Evolutionary conservation across 2,888 invertebrate genomes (phyloP).

Genomic region (Diaphora mendica): DNA sequence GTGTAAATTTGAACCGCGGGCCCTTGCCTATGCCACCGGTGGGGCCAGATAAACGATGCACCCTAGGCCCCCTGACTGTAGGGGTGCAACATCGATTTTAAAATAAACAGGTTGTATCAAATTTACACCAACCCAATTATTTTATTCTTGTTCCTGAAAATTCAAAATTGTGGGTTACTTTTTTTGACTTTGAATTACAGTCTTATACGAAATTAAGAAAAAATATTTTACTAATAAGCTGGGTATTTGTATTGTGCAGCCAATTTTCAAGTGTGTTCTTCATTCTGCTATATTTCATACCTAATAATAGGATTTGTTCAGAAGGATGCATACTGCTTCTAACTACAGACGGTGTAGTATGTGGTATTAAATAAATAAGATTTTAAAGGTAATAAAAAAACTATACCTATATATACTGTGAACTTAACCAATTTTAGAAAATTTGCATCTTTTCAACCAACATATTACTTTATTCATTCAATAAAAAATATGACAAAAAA

Average conservation of each 20-base stretch:
- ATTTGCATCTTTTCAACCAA: background rate
- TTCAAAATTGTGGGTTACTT: background rate
- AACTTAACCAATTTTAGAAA: background rate
- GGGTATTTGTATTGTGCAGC: too few species aligned
- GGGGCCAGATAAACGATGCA: slow-evolving; percentile 70
- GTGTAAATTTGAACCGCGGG: slow-evolving; percentile 75
- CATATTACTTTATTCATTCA: background rate
- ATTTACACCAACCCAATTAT: slow-evolving; percentile 6
- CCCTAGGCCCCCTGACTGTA: slow-evolving; percentile 63
- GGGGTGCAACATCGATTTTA: slow-evolving; percentile 48
- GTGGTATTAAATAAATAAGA: too few species aligned
- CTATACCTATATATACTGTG: background rate
- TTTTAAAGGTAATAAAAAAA: background rate
- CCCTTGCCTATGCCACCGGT: slow-evolving; percentile 48
- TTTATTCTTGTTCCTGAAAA: background rate
- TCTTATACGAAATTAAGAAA: background rate
- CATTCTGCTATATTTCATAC: too few species aligned
- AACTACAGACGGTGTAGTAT: too few species aligned
- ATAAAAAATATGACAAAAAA: background rate
- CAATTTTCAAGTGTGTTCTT: too few species aligned
- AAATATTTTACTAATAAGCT: too few species aligned
- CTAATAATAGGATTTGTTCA: too few species aligned
- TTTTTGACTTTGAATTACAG: background rate
- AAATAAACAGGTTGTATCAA: slow-evolving; percentile 28
- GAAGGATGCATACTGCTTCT: too few species aligned